Conservation (phyloP, 2,797 vertebrate species). For the Mormyrus hasselquistii region DNA sequence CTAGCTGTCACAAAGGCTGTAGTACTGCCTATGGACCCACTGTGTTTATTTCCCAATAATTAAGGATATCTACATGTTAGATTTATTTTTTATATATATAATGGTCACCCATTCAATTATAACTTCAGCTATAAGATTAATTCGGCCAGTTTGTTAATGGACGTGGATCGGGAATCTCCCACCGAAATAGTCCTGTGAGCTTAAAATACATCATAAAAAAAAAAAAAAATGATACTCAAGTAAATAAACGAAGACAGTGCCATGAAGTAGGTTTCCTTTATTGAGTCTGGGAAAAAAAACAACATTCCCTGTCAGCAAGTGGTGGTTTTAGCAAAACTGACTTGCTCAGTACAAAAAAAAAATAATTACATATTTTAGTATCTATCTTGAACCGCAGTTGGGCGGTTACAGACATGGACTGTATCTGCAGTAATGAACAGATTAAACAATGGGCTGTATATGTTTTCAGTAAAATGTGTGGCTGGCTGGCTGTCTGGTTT, state of each 20-base stretch:
- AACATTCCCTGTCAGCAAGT: conserved; percentile 15
- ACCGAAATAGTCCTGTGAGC: not conserved
- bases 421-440: not conserved
- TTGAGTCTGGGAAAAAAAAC: conserved; percentile 10
- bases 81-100: not conserved
- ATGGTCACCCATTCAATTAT: not conserved
- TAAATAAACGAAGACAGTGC: not conserved
- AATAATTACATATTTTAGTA: not conserved
- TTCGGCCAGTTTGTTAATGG: not conserved
- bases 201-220: not conserved
- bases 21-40: not conserved
- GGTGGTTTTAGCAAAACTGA: not conserved
- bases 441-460: not conserved
- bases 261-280: conserved; percentile 18
- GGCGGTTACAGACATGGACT: not conserved
- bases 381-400: not conserved
- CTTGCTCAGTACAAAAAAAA: conserved; percentile 3
- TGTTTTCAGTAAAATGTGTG: not conserved
- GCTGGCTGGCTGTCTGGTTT: not conserved
- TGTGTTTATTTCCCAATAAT: not conserved
- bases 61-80: not conserved
- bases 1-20: not conserved
- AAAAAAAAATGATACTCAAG: not conserved
- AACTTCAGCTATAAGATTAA: not conserved
- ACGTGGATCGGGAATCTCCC: not conserved